Evolutionary conservation across 2,797 vertebrate genomes (phyloP), one percentile per base, ranked within the genome.

Genomic region (Scolopax bukidnonensis): DNA sequence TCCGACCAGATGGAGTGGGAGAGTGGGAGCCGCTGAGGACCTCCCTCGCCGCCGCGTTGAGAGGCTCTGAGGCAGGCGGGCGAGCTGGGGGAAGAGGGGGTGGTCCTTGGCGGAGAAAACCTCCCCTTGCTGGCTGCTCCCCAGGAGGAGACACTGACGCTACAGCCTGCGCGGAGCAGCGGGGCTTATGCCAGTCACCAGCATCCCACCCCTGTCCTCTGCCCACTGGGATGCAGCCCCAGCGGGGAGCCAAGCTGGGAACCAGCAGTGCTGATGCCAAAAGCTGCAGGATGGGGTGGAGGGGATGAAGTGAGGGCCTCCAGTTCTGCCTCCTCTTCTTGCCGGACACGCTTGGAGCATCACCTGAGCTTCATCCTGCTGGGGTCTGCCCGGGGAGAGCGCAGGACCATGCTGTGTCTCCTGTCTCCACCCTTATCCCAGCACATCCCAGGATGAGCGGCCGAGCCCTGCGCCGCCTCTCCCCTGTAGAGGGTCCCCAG

Each of bases 101-200:
- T 96, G 95, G 95, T 97, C 94, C 95, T 95, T 95, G 94, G 84
- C 17, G 17, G 60, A 95, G 71, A 41, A 64, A 96, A 87, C 91
- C 95, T 95, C 91, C 95, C 94, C 89, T 95, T 2, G 79, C 78
- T 95, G 95, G 87, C 94, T 85, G 93, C 40, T 87, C 47, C 91
- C 82, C 91, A 89, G 78, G 78, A 94, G 79, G 67, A 93, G 40
- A 84, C 43, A 85, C 60, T 0, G 4, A 56, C 38, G 63, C 54
- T 3, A 25, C 82, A 92, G 81, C 74, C 53, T 1, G 11, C 57
- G 18, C 2, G 3, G 89, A 89, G 8, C 65, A 90, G 80, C 0
- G 0, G 41, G 54, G 89, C 61, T 61, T 25, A 74, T 89, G 79
- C 83, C 73, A 80, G 85, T 64, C 77, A 83, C n/a, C 65, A 90